phyloP scores from a whole-genome alignment of 2,113 vertebrate genomes.

The Neogale vison region DNA sequence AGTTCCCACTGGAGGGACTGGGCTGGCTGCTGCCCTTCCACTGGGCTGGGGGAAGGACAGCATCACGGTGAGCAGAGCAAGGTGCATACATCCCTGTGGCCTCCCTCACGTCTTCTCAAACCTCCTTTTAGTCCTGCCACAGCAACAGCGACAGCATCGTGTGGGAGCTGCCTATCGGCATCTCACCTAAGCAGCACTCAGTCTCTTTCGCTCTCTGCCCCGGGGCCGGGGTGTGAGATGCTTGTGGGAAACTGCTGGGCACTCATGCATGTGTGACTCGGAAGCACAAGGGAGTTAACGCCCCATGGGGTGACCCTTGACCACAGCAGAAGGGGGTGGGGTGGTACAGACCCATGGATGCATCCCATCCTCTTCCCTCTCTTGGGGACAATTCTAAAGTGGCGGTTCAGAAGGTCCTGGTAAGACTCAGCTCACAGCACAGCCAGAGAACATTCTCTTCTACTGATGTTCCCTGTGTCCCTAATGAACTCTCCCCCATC shows the following conservation, averaged over 20 bases:
- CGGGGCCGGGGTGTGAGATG: not conserved
- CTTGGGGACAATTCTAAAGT: not conserved
- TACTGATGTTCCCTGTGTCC: not conserved
- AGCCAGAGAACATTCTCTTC: not conserved
- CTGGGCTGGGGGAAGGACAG: not conserved
- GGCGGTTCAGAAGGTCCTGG: not conserved
- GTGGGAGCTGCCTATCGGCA: not conserved
- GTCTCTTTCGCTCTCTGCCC: not conserved
- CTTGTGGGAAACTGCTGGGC: not conserved
- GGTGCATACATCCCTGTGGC: too few species aligned
- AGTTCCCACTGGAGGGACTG: not conserved
- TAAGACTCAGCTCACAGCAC: not conserved
- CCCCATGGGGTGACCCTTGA: rapidly evolving
- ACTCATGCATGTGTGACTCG: not conserved
- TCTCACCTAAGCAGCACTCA: not conserved
- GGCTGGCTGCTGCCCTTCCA: not conserved
- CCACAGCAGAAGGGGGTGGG: not conserved
- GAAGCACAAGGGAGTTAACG: not conserved
- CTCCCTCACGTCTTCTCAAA: not conserved
- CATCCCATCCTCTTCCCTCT: not conserved
- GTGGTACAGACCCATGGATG: not conserved
- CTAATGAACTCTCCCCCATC: not conserved
- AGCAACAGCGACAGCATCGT: not conserved
- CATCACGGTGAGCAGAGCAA: rapidly evolving
- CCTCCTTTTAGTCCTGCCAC: not conserved